Evolutionary conservation across 2,888 invertebrate genomes (phyloP).

Genomic region (Gastrophysa polygoni): DNA sequence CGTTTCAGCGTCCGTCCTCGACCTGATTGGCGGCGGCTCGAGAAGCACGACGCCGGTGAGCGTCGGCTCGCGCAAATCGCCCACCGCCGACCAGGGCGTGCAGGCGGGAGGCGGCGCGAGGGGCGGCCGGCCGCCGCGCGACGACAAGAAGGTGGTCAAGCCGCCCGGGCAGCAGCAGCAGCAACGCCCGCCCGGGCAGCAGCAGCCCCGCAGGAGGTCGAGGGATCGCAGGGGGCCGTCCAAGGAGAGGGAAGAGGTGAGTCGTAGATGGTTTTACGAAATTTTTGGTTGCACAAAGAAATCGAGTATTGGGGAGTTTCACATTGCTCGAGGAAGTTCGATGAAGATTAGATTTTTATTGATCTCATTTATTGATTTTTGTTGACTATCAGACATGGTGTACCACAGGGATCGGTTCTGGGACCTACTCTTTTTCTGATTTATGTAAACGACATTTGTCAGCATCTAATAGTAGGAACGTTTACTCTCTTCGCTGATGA

Average conservation of each 20-base stretch:
- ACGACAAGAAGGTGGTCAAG: conserved; percentile 52
- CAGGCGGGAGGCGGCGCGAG: conserved; percentile 67
- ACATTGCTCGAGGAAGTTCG: too few relatives aligned
- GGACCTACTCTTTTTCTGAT: too few relatives aligned
- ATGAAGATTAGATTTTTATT: too few relatives aligned
- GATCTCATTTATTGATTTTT: too few relatives aligned
- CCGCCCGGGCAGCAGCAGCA: conserved; percentile 45
- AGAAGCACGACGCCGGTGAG: conserved; percentile 83
- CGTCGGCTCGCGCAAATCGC: conserved; percentile 76
- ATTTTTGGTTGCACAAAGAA: too few relatives aligned
- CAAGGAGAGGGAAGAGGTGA: conserved; percentile 29
- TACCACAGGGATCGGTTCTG: too few relatives aligned
- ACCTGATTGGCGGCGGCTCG: conserved; percentile 71
- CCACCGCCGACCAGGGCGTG: conserved; percentile 83
- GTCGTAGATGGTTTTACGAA: too few relatives aligned
- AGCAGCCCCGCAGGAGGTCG: conserved; percentile 49
- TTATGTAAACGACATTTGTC: too few relatives aligned
- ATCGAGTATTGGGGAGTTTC: too few relatives aligned
- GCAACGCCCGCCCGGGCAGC: conserved; percentile 37
- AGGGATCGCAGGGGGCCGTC: conserved; percentile 50
- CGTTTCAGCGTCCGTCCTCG: conserved; percentile 64
- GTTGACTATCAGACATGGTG: too few relatives aligned
- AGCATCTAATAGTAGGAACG: too few relatives aligned
- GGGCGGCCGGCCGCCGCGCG: conserved; percentile 55
- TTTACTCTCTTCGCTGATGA: too few relatives aligned